Evolutionary conservation across 2,888 invertebrate species (phyloP), one percentile per base, ranked within the genome.

Genomic region (Lymantria dispar): DNA sequence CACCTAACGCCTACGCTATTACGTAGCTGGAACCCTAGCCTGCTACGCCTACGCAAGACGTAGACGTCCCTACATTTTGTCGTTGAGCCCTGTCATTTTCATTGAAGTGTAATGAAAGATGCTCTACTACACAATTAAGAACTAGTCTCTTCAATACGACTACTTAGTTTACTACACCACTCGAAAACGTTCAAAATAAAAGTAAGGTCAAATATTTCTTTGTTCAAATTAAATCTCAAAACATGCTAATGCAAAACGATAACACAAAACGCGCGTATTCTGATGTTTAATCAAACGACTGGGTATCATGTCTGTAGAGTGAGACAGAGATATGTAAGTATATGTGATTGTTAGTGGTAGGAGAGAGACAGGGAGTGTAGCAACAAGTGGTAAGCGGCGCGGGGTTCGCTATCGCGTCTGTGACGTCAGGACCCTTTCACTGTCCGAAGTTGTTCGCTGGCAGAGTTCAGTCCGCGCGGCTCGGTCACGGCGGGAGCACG

Each of bases 391-490:
- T 33, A 33, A 62, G 70, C 68, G 67, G 65, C 56, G 67, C 59
- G 64, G 75, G 76, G 72, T 73, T 73, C 63, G 72, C 81, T 93
- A 91, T 89, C 87, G 86, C 81, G 78, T 67, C 50, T 64, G 81
- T 93, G 93, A 93, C 93, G 93, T 93, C 93, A 93, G 60, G 82
- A 74, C 83, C 88, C 89, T 91, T 89, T 92, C 91, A 88, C 87
- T 91, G 86, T 74, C 81, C 80, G 80, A 78, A 80, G 80, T 81
- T 78, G 66, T 63, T 62, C 53, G 57, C 64, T 51, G 48, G 47
- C 59, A 63, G 56, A 61, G 62, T 48, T 80, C 86, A 91, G 90
- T 91, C 86, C 85, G 80, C 84, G 91, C 87, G 90, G 86, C 90
- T 90, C 91, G 86, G 87, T 88, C 87, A 85, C 81, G 70, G 84